These are phyloP conservation scores for Pseudois nayaur DNA, from an alignment of 2,113 vertebrate genomes.

Conservation along the genomic window DNA sequence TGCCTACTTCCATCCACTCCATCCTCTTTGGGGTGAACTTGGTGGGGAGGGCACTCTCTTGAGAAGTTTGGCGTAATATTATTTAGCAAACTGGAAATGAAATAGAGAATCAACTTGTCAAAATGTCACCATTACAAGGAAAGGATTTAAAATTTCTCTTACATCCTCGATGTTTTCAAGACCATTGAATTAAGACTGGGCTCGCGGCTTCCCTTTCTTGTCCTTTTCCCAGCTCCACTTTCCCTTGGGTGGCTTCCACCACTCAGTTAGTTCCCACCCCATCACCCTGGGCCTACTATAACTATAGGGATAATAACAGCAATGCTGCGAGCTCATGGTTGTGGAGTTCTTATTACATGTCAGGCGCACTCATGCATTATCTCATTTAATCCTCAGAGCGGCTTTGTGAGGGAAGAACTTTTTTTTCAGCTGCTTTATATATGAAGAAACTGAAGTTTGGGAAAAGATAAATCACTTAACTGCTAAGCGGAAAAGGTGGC, in stretches of 20 bases:
- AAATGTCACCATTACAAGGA: not conserved
- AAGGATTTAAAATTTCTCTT: not conserved
- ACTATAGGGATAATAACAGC: not conserved
- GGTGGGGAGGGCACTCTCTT: not conserved
- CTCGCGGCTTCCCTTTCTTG: not conserved
- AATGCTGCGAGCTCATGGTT: not conserved
- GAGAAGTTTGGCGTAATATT: not conserved
- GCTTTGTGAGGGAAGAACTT: not conserved
- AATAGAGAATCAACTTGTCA: not conserved
- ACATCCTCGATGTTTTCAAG: not conserved
- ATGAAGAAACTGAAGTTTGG: not conserved
- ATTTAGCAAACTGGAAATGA: not conserved
- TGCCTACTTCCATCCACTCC: rapidly evolving
- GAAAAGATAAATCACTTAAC: not conserved
- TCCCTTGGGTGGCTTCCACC: not conserved
- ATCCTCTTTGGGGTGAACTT: not conserved
- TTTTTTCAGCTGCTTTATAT: not conserved
- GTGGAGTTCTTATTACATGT: not conserved
- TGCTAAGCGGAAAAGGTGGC: not conserved
- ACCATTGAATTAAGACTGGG: not conserved
- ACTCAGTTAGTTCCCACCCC: not conserved
- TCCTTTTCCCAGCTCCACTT: not conserved
- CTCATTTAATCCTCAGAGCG: not conserved
- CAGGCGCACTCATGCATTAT: not conserved
- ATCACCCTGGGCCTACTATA: not conserved